Evolutionary conservation across 2,797 vertebrate genomes (phyloP).

Genomic region (Cyprinella venusta): DNA sequence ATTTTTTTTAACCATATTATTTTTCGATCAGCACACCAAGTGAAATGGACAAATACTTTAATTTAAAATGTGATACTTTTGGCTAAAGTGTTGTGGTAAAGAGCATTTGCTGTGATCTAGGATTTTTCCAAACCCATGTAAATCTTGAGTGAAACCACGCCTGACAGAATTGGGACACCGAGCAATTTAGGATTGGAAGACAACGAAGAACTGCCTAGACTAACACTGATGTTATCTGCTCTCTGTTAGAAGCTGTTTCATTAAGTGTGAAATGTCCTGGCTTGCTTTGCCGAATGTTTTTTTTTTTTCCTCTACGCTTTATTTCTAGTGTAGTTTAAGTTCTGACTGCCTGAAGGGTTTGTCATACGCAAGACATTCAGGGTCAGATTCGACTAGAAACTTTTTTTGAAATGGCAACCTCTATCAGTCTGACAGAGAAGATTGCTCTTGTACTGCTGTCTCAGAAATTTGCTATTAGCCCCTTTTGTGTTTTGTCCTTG

Average conservation of each 20-base stretch:
- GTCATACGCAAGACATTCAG: slow-evolving; percentile 1
- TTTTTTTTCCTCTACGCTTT: background rate
- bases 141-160: slow-evolving; percentile 44
- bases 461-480: background rate
- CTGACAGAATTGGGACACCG: slow-evolving; percentile 60
- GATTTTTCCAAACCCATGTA: slow-evolving; percentile 29
- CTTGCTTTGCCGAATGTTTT: background rate
- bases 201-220: background rate
- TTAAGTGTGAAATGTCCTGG: slow-evolving; percentile 21
- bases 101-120: slow-evolving; percentile 34
- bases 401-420: background rate
- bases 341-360: background rate
- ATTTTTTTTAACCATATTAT: too few relatives aligned
- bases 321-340: background rate
- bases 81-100: slow-evolving; percentile 17
- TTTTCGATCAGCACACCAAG: background rate
- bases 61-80: slow-evolving; percentile 22
- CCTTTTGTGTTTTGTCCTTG: background rate
- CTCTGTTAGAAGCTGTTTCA: slow-evolving; percentile 20
- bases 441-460: background rate
- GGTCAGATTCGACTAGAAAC: background rate
- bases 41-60: background rate
- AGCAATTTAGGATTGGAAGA: slow-evolving; percentile 24
- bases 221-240: slow-evolving; percentile 38
- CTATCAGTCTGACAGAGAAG: background rate